Evolutionary conservation across 2,113 vertebrate species (phyloP).

Genomic region (Elanus axillaris): DNA sequence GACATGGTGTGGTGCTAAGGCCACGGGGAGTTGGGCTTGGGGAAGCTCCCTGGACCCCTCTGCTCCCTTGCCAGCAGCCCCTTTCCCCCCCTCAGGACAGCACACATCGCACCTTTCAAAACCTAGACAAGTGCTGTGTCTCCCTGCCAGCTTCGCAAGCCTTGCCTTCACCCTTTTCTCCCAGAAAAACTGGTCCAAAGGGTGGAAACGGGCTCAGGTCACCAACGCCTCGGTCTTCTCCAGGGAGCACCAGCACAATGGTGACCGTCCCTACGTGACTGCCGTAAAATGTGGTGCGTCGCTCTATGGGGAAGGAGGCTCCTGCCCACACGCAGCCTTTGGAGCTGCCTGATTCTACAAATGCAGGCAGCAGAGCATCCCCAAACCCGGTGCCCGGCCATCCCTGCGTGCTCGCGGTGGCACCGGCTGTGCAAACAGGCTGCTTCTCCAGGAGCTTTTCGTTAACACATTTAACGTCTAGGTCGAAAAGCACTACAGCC

Average conservation of each 20-base stretch:
- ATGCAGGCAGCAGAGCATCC: neutral
- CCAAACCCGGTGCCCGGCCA: neutral
- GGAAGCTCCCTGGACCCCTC: neutral
- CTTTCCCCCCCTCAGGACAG: neutral
- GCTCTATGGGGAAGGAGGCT: neutral
- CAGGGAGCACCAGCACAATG: neutral
- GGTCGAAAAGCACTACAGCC: neutral
- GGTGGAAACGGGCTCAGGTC: neutral
- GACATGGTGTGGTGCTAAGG: neutral
- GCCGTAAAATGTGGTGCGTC: rapidly evolving
- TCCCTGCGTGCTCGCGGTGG: rapidly evolving
- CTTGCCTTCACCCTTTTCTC: neutral
- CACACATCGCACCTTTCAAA: neutral
- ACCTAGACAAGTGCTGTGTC: neutral
- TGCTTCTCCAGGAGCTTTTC: neutral
- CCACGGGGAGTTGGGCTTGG: neutral
- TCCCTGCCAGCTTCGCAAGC: neutral
- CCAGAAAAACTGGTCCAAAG: neutral
- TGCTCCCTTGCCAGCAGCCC: neutral
- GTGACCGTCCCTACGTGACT: neutral
- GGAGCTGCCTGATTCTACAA: neutral
- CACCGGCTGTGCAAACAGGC: neutral
- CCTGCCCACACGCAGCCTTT: neutral
- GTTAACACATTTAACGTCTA: neutral
- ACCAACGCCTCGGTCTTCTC: neutral